phyloP scores from a whole-genome alignment of 2,113 vertebrate species.

The Pelecanus crispus region DNA sequence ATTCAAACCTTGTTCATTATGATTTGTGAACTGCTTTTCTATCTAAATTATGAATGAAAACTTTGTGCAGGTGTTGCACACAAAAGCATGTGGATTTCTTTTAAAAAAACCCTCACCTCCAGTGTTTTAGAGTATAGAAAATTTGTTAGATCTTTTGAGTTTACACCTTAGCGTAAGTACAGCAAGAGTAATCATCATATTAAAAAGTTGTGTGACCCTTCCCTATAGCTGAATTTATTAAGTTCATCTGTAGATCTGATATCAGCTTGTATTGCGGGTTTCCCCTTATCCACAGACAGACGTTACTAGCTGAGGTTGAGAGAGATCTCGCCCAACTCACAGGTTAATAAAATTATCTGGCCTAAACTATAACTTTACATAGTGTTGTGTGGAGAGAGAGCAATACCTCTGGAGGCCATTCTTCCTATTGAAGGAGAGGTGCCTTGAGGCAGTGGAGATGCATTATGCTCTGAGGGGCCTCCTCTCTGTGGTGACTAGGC shows the following conservation, averaged over 20 bases:
- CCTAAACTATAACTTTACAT: rapidly evolving
- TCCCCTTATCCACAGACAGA: not conserved
- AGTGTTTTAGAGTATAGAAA: not conserved
- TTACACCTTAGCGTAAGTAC: conserved; percentile 43
- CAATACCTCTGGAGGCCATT: not conserved
- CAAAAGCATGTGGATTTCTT: not conserved
- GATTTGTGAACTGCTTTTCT: not conserved
- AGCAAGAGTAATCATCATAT: not conserved
- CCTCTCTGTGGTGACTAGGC: not conserved
- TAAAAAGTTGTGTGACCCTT: not conserved
- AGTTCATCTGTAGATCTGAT: not conserved
- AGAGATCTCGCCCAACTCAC: not conserved
- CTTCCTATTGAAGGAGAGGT: not conserved
- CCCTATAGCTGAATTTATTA: not conserved
- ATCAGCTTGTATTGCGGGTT: not conserved
- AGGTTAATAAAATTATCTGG: not conserved
- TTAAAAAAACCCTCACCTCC: not conserved
- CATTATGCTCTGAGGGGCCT: not conserved
- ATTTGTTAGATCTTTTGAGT: conserved; percentile 32
- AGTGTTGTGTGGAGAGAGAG: not conserved
- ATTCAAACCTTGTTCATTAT: not conserved
- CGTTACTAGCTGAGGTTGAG: not conserved
- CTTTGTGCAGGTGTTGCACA: not conserved
- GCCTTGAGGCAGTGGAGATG: not conserved
- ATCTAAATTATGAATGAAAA: not conserved